phyloP scores from a whole-genome alignment of 2,797 vertebrate species.

The Halcyon leucocephala region DNA sequence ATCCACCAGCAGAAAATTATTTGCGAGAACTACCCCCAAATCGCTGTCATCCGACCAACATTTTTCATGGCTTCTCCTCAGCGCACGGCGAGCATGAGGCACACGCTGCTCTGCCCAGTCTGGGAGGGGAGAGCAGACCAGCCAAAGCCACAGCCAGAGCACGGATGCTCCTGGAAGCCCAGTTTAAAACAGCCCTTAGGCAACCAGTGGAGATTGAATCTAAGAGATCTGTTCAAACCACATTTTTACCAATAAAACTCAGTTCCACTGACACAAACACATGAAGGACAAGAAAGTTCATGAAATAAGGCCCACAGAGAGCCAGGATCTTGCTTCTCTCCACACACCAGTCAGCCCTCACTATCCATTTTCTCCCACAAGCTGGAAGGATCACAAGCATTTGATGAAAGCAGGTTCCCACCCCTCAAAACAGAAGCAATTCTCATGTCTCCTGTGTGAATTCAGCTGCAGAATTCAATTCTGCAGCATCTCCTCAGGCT shows the following conservation, averaged over 20 bases:
- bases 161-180: not conserved
- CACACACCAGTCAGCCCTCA: not conserved
- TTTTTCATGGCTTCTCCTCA: constrained; percentile 21
- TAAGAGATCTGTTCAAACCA: not conserved
- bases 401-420: not conserved
- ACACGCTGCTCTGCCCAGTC: not conserved
- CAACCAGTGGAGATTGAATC: not conserved
- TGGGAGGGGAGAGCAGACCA: not conserved
- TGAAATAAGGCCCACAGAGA: not conserved
- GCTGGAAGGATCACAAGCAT: not conserved
- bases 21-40: constrained; percentile 22
- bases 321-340: not conserved
- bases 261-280: not conserved
- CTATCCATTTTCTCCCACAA: not conserved
- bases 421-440: not conserved
- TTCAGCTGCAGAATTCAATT: not conserved
- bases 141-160: not conserved
- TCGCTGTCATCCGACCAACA: not conserved
- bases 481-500: not conserved
- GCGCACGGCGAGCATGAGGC: not conserved
- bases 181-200: not conserved
- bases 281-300: not conserved
- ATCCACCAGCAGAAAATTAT: constrained; percentile 52
- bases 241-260: not conserved
- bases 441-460: not conserved